These are phyloP conservation scores for Monochamus alternatus DNA, from an alignment of 2,888 invertebrate genomes.

Conservation along the genomic window DNA sequence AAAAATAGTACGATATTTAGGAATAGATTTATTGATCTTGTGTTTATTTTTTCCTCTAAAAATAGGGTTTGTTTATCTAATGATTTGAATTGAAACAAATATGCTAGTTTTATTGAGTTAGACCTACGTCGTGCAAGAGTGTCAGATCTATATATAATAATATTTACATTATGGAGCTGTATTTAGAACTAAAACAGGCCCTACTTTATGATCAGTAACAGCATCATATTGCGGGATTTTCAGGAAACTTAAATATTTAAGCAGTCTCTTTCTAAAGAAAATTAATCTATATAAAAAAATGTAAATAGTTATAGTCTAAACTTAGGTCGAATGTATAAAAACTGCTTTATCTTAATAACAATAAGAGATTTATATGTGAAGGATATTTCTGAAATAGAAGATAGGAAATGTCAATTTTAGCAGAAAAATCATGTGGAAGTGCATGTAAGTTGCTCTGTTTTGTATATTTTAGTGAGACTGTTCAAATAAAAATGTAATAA, in stretches of 20 bases:
- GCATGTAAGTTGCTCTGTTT: no score
- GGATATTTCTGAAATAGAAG: no score
- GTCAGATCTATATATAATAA: slow-evolving; percentile 17
- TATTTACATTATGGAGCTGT: slow-evolving; percentile 15
- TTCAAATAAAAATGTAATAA: no score
- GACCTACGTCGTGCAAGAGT: slow-evolving; percentile 18
- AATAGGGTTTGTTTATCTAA: slow-evolving; percentile 28
- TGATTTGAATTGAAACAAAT: slow-evolving; percentile 23
- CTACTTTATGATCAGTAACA: neutral
- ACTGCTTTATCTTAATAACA: no score
- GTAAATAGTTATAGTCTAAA: no score
- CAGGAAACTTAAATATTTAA: neutral
- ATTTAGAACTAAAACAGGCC: neutral
- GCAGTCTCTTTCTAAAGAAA: neutral
- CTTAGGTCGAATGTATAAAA: no score
- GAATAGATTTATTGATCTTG: slow-evolving; percentile 30
- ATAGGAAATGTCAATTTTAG: no score
- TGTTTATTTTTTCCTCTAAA: slow-evolving; percentile 35
- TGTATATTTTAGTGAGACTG: no score
- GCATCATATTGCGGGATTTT: neutral
- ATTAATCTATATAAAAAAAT: no score
- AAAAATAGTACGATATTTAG: slow-evolving; percentile 25
- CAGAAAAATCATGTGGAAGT: no score
- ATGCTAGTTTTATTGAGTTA: slow-evolving; percentile 24
- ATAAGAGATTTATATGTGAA: no score